Base-by-base conservation (phyloP, 2,888 invertebrate species). In the Cepaea hortensis region DNA sequence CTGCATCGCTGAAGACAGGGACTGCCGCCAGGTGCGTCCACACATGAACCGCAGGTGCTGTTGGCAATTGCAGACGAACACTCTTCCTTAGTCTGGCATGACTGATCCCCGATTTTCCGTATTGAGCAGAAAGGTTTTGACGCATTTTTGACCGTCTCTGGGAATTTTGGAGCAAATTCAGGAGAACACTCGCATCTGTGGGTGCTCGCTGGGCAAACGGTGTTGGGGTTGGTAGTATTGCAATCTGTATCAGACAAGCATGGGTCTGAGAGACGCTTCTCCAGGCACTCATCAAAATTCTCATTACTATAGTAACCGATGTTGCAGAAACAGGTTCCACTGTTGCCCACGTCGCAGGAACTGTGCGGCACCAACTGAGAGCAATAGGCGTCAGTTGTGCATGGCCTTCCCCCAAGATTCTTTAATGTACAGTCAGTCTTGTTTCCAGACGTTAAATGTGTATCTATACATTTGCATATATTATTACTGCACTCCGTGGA, bases 11-110 rank as follows among this genome's bases (percentile, higher is more conserved):
- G 84, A 18, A 35, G 3, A 68, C 84, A 84, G 0, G 46, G 46
- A 18, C 76, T 76, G 18, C 13, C 62, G 23, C 18, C n/a, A 6
- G 84, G n/a, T 13, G 68, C 70, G 35, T 86, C 77, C 11, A 18
- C 61, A 13, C 80, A 79, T 3, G 61, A 55, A 18, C 75, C 87
- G 75, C 92, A 91, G 50, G 85, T 85, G 87, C 91, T 91, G 83
- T 89, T 88, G 70, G 85, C 85, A 65, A 91, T 87, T 7, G 89
- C 90, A 3, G 88, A 86, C 13, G 85, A 61, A 73, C 92, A 92
- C 81, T 92, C 92, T 3, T 23, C 81, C n/a, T 89, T 61, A 35
- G 7, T 50, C 2, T 62, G 4, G 23, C 85, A 84, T 23, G 55
- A 13, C 1, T 75, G 48, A 46, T 84, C 73, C 18, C 84, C 87